Conservation (phyloP, 2,888 invertebrate genomes). For the Thyatira batis region DNA sequence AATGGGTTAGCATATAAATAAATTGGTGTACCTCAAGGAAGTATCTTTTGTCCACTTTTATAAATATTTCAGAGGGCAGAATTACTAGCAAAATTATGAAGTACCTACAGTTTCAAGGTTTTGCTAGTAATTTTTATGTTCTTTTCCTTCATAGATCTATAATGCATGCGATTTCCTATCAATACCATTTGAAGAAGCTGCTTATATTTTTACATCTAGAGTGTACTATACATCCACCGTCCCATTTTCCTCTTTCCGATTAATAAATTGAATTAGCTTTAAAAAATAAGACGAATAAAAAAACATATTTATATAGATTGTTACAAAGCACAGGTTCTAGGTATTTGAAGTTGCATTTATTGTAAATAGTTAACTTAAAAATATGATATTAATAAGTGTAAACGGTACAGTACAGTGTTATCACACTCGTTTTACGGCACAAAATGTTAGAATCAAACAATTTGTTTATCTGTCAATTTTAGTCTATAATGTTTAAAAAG, state of each 20-base stretch:
- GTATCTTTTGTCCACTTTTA: conserved; percentile 27
- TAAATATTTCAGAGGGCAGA: conserved; percentile 2
- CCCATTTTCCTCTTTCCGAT: conserved; percentile 79
- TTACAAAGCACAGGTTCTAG: conserved; percentile 81
- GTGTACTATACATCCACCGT: conserved; percentile 75
- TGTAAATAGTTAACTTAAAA: conserved; percentile 76
- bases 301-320: conserved; percentile 80
- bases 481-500: conserved; percentile 65
- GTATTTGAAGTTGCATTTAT: conserved; percentile 79
- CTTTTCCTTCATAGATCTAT: conserved; percentile 26
- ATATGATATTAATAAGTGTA: conserved; percentile 42
- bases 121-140: conserved; percentile 12
- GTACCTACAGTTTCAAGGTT: conserved; percentile 12
- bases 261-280: conserved; percentile 75
- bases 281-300: conserved; percentile 68
- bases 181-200: conserved; percentile 45
- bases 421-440: conserved; percentile 82
- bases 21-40: conserved; percentile 41
- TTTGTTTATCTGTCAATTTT: conserved; percentile 80
- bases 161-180: conserved; percentile 51
- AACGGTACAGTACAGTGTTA: conserved; percentile 73
- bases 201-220: conserved; percentile 71
- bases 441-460: conserved; percentile 73
- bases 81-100: neutral
- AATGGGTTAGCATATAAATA: conserved; percentile 7